These are phyloP conservation scores for Aphaenogaster floridana DNA, from an alignment of 1,140 invertebrate species.

Conservation along the genomic window DNA sequence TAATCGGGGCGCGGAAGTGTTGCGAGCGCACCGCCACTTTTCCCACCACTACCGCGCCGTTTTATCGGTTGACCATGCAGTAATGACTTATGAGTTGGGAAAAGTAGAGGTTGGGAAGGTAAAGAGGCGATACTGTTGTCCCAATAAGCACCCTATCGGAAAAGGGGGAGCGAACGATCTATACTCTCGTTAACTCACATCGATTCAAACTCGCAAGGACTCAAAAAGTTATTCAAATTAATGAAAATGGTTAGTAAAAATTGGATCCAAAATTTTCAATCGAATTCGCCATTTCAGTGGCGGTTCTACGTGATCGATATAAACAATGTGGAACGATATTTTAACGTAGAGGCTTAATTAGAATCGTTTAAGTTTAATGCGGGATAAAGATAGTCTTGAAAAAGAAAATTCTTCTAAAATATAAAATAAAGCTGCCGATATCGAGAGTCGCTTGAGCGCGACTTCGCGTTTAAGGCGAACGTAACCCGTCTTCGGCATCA, in stretches of 20 bases:
- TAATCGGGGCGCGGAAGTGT: slow-evolving; percentile 13
- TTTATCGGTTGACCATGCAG: background rate
- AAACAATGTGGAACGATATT: background rate
- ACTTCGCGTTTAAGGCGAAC: background rate
- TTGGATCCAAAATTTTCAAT: background rate
- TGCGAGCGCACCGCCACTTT: background rate
- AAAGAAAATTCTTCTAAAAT: background rate
- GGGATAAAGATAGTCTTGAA: background rate
- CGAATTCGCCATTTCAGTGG: no score
- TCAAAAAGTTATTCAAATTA: background rate
- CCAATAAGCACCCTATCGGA: background rate
- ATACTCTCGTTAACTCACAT: background rate
- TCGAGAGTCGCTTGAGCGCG: background rate
- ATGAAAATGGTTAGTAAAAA: background rate
- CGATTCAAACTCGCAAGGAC: background rate
- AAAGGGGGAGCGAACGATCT: background rate
- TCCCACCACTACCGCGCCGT: background rate
- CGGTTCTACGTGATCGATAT: background rate
- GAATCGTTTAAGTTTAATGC: background rate
- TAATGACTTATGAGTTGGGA: slow-evolving; percentile 21
- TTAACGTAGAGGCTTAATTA: background rate
- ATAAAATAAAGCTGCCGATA: background rate
- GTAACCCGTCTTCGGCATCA: background rate
- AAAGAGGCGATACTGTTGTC: background rate
- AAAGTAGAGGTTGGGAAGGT: background rate